These are phyloP conservation scores for Pagrus major DNA, from an alignment of 2,113 vertebrate genomes.

Conservation along the genomic window DNA sequence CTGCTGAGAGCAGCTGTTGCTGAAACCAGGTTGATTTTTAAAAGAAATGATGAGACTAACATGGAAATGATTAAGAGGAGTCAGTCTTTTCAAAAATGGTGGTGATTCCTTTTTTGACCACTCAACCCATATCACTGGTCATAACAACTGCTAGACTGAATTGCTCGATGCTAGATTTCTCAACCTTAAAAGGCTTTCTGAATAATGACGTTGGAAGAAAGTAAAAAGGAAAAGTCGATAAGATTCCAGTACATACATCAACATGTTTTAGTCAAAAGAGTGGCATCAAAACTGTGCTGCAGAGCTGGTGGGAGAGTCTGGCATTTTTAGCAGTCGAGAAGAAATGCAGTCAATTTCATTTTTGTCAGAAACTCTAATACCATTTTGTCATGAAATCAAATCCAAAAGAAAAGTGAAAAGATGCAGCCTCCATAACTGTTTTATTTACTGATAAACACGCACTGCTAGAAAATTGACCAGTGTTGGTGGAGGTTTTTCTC, in stretches of 20 bases:
- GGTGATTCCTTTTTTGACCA: not conserved
- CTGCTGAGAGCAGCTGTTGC: too few relatives aligned
- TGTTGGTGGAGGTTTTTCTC: conserved; percentile 10
- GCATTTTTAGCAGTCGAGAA: not conserved
- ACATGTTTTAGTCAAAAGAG: not conserved
- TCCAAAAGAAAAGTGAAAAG: conserved; percentile 31
- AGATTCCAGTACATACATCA: not conserved
- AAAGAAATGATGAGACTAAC: not conserved
- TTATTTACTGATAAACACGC: conserved; percentile 31
- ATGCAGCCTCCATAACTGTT: conserved; percentile 24
- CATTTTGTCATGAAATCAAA: conserved; percentile 29
- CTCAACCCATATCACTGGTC: not conserved
- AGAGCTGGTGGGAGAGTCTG: conserved; percentile 1
- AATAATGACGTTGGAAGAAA: not conserved
- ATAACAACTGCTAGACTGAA: not conserved
- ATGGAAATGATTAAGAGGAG: too few relatives aligned
- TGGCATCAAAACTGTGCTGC: not conserved
- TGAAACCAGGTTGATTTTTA: too few relatives aligned
- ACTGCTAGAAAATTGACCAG: conserved; percentile 1
- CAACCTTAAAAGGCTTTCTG: not conserved
- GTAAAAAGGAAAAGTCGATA: not conserved
- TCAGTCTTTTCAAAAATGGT: too few relatives aligned
- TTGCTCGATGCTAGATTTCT: not conserved
- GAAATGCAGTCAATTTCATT: not conserved
- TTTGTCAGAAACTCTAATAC: not conserved